Conservation (phyloP, 1,140 invertebrate species). For the Drosophila fuyamai region DNA sequence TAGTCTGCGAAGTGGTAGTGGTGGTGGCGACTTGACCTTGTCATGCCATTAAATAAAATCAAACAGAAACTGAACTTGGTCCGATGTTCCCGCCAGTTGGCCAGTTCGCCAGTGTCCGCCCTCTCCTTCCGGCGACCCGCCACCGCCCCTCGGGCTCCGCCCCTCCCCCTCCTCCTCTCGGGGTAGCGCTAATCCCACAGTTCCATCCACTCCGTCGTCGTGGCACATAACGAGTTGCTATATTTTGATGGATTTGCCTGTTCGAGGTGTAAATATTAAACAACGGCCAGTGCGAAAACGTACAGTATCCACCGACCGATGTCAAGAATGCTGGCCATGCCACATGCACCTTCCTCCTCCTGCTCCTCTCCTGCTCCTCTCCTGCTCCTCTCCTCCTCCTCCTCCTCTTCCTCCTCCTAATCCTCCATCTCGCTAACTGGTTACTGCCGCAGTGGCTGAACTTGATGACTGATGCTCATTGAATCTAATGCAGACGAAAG, state of each 20-base stretch:
- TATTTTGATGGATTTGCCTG: conserved; percentile 78
- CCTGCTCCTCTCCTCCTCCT: neutral
- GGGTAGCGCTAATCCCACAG: conserved; percentile 25
- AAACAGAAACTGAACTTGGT: conserved; percentile 77
- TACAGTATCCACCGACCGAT: conserved; percentile 37
- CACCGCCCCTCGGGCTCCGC: conserved; percentile 14
- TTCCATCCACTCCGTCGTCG: conserved; percentile 16
- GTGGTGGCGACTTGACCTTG: conserved; percentile 80
- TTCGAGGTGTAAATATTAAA: conserved; percentile 77
- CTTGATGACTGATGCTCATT: conserved; percentile 57
- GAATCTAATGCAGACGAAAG: conserved; percentile 52
- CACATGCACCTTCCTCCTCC: conserved; percentile 9
- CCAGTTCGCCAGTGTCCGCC: conserved; percentile 48
- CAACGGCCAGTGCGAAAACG: conserved; percentile 75
- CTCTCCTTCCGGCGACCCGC: conserved; percentile 19
- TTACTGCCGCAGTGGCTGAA: conserved; percentile 40
- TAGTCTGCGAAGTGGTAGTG: conserved; percentile 44
- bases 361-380: neutral
- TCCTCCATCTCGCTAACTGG: conserved; percentile 24
- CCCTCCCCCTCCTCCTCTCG: conserved; percentile 28
- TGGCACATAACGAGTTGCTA: conserved; percentile 72
- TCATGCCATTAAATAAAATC: conserved; percentile 80
- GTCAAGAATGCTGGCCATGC: conserved; percentile 2
- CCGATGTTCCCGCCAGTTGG: conserved; percentile 28
- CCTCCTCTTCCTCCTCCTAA: conserved; percentile 1